Conservation (phyloP, 2,888 invertebrate genomes). For the Lobophora halterata region DNA sequence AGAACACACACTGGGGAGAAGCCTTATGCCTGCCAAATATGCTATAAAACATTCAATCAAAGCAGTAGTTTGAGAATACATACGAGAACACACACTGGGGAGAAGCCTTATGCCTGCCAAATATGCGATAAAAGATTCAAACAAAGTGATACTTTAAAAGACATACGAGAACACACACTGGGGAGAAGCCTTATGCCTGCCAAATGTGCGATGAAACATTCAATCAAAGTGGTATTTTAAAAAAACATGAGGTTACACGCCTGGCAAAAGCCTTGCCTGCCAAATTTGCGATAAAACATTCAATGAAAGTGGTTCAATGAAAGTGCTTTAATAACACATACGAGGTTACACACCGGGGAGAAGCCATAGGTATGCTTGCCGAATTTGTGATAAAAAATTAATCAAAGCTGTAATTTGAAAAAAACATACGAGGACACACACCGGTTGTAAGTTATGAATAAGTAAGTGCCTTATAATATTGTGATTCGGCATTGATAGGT, state of each 20-base stretch:
- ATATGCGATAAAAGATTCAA: background rate
- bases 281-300: slow-evolving; percentile 4
- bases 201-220: slow-evolving; percentile 4
- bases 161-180: slow-evolving; percentile 2
- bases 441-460: no score
- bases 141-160: background rate
- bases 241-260: slow-evolving; percentile 7
- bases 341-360: no score
- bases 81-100: slow-evolving; percentile 2
- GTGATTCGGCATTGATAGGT: no score
- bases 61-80: background rate
- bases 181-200: background rate
- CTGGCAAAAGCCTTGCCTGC: slow-evolving; percentile 8
- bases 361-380: no score
- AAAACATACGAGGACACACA: no score
- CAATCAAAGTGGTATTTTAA: background rate
- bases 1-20: slow-evolving; percentile 2
- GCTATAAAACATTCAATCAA: background rate
- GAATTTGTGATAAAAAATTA: no score
- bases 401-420: no score
- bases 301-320: background rate
- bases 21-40: background rate
- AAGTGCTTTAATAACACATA: no score
- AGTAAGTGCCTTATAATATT: no score
- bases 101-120: slow-evolving; percentile 1